Evolutionary conservation across 2,113 vertebrate species (phyloP).

Genomic region (Psilopsiagon aurifrons): DNA sequence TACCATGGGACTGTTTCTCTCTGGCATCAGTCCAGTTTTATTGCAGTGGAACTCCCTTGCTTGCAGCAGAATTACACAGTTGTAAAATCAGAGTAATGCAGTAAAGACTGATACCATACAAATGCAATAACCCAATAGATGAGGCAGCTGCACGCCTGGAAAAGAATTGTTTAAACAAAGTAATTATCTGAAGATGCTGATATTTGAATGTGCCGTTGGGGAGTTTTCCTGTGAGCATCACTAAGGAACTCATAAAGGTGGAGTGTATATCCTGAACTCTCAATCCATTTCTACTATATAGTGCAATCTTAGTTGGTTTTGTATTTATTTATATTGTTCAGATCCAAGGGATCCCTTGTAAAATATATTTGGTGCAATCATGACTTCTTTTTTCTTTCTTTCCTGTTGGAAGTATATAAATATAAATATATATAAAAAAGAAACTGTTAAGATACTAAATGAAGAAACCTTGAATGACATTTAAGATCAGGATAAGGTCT

Average conservation of each 20-base stretch:
- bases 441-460: constrained; percentile 61
- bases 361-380: constrained; percentile 81
- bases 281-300: constrained; percentile 74
- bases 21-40: constrained; percentile 38
- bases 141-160: constrained; percentile 23
- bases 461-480: constrained; percentile 57
- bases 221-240: constrained; percentile 42
- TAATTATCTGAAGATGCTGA: constrained; percentile 43
- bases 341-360: constrained; percentile 83
- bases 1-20: constrained; percentile 17
- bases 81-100: constrained; percentile 44
- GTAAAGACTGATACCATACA: constrained; percentile 18
- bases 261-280: constrained; percentile 65
- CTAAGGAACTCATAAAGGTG: constrained; percentile 53
- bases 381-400: constrained; percentile 63
- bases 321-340: constrained; percentile 85
- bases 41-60: constrained; percentile 31
- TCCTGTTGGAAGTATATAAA: constrained; percentile 74
- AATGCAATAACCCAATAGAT: constrained; percentile 54
- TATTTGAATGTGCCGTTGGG: constrained; percentile 36
- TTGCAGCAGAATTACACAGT: constrained; percentile 48
- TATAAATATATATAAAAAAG: constrained; percentile 74
- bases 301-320: constrained; percentile 82
- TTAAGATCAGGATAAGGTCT: constrained; percentile 61
- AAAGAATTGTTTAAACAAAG: constrained; percentile 32